Conservation (phyloP, 1,140 invertebrate genomes). For the Drosophila bifasciata region DNA sequence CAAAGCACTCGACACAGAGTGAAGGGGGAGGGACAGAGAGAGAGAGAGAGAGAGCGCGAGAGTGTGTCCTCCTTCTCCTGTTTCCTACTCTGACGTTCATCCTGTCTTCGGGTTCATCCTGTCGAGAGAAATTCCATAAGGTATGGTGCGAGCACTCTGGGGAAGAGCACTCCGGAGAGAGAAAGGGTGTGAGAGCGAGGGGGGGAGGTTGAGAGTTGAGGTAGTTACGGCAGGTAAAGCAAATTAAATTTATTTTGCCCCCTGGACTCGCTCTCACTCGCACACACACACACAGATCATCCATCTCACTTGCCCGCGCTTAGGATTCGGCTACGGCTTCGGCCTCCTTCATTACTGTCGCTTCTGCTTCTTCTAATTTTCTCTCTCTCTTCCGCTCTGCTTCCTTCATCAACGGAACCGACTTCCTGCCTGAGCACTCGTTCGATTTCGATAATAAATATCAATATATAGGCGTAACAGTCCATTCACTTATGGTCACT, state of each 20-base stretch:
- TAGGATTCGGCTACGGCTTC: too few species aligned
- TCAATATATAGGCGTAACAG: too few species aligned
- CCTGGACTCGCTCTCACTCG: neutral
- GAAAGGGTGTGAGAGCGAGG: neutral
- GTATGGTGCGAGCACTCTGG: neutral
- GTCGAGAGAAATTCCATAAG: constrained; percentile 13
- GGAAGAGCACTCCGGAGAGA: neutral
- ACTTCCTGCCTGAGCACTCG: too few species aligned
- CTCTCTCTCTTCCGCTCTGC: too few species aligned
- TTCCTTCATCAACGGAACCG: too few species aligned
- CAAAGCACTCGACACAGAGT: constrained; percentile 40
- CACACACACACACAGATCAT: too few species aligned
- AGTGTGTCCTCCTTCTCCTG: neutral
- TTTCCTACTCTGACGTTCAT: too few species aligned
- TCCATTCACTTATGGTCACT: too few species aligned
- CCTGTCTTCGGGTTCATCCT: constrained; percentile 20
- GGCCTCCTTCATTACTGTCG: too few species aligned
- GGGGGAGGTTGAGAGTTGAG: neutral
- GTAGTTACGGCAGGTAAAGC: constrained; percentile 34
- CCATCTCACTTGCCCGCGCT: too few species aligned
- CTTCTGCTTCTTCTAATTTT: too few species aligned
- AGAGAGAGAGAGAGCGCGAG: neutral
- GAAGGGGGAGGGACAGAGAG: neutral
- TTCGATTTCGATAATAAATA: too few species aligned
- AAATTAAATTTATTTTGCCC: constrained; percentile 66